These are phyloP conservation scores for Numenius phaeopus DNA, from an alignment of 2,797 vertebrate species.

Conservation along the genomic window DNA sequence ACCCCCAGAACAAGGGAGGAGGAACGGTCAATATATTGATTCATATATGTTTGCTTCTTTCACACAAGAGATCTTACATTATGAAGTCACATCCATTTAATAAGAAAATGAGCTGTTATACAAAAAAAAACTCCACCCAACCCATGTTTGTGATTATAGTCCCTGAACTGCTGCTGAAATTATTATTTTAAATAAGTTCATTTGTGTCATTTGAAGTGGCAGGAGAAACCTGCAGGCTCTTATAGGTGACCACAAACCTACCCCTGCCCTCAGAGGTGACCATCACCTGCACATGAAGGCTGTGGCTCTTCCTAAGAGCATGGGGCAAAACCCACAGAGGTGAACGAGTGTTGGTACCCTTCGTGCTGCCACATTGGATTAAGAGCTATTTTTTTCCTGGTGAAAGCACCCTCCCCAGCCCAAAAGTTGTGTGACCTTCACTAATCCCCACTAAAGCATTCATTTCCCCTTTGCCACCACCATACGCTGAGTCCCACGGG, in stretches of 20 bases:
- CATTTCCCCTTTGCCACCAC: not conserved
- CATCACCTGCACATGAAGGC: not conserved
- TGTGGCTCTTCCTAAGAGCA: fast-evolving
- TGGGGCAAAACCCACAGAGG: fast-evolving
- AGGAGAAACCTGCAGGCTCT: not conserved
- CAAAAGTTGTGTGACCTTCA: not conserved
- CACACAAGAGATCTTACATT: not conserved
- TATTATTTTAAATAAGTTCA: not conserved
- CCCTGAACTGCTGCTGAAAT: not conserved
- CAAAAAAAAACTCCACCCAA: not conserved
- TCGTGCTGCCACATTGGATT: not conserved
- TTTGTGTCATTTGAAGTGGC: not conserved
- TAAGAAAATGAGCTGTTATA: not conserved
- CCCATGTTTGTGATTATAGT: not conserved
- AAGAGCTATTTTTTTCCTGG: not conserved
- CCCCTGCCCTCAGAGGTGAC: not conserved
- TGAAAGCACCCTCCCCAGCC: not conserved
- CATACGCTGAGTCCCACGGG: fast-evolving
- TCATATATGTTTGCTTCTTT: not conserved
- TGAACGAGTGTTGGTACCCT: fast-evolving
- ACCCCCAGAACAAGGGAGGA: not conserved
- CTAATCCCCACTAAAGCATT: not conserved
- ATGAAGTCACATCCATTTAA: not conserved
- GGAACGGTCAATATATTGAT: not conserved
- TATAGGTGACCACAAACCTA: not conserved